Conservation (phyloP, 1,140 invertebrate species). For the Sarcophaga bullata region DNA sequence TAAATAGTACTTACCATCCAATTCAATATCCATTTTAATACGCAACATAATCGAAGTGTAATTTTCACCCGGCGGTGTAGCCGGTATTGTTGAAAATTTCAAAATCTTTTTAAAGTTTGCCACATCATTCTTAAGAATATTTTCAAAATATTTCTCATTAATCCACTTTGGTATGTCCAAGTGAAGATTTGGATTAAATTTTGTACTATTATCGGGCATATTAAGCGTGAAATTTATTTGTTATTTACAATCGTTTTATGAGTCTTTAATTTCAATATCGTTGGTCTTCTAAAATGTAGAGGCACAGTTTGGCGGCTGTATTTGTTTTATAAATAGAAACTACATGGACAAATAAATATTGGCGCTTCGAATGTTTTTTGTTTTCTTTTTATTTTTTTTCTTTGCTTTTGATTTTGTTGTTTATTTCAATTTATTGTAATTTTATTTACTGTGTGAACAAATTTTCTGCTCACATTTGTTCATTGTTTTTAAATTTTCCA, state of each 20-base stretch:
- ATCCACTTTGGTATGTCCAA: slow-evolving; percentile 55
- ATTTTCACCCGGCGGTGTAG: slow-evolving; percentile 58
- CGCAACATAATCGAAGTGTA: slow-evolving; percentile 61
- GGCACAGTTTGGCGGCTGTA: background rate
- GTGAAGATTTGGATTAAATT: slow-evolving; percentile 53
- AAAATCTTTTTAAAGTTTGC: slow-evolving; percentile 58
- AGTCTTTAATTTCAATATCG: too few relatives aligned
- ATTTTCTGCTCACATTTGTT: background rate
- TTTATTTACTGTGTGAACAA: slow-evolving; percentile 21
- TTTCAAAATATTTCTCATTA: slow-evolving; percentile 57
- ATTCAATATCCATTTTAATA: slow-evolving; percentile 61
- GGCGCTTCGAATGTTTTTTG: background rate
- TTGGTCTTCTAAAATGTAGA: too few relatives aligned
- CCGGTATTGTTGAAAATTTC: slow-evolving; percentile 58
- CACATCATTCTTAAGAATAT: slow-evolving; percentile 54
- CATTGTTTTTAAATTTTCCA: background rate
- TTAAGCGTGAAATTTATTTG: background rate
- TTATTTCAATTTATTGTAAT: slow-evolving; percentile 17
- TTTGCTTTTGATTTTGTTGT: too few relatives aligned
- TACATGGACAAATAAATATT: background rate
- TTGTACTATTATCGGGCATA: slow-evolving; percentile 62
- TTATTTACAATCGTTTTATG: background rate
- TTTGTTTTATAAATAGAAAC: background rate
- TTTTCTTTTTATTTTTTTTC: background rate
- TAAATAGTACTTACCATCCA: slow-evolving; percentile 54